A percentile compares a stretch with the other conserved stretches of the same genome.
These are phyloP conservation scores for Emydocephalus ijimae DNA, from an alignment of 2,113 vertebrate genomes.

Conservation along the genomic window DNA sequence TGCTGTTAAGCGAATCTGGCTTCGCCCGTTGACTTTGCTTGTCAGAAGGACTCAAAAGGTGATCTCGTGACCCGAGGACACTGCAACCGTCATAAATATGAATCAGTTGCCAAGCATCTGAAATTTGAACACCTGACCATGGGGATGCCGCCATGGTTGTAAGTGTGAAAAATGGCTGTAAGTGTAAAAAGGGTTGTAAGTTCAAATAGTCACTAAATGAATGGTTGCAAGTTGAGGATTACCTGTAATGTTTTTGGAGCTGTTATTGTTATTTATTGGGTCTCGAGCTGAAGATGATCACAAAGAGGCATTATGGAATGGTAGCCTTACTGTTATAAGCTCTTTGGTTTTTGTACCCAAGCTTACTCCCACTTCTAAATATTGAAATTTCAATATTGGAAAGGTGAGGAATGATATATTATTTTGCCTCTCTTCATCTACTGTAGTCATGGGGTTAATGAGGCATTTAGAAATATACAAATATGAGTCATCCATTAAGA, in stretches of 20 bases:
- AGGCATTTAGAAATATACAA: not conserved
- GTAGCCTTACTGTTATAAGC: conserved; percentile 22
- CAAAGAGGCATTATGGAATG: conserved; percentile 26
- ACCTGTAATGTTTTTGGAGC: not conserved
- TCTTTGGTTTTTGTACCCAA: conserved; percentile 4
- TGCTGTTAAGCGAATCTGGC: not conserved
- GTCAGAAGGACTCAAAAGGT: not conserved
- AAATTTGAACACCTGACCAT: not conserved
- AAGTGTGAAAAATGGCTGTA: not conserved
- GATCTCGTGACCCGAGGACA: not conserved
- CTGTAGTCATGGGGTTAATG: conserved; percentile 35
- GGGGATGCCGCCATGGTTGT: not conserved
- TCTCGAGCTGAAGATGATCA: conserved; percentile 31
- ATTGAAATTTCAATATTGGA: conserved; percentile 35
- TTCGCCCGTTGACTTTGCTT: not conserved
- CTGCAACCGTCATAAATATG: not conserved
- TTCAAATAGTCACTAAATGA: not conserved
- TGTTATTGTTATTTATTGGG: conserved; percentile 31
- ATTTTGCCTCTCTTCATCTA: conserved; percentile 26
- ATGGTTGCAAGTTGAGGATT: not conserved
- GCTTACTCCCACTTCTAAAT: conserved; percentile 28
- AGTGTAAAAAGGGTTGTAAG: not conserved
- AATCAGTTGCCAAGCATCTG: not conserved
- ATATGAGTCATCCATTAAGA: conserved; percentile 33
- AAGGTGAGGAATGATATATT: conserved; percentile 12